Base-by-base conservation (phyloP, 1,140 invertebrate species). In the Marisa cornuarietis region DNA sequence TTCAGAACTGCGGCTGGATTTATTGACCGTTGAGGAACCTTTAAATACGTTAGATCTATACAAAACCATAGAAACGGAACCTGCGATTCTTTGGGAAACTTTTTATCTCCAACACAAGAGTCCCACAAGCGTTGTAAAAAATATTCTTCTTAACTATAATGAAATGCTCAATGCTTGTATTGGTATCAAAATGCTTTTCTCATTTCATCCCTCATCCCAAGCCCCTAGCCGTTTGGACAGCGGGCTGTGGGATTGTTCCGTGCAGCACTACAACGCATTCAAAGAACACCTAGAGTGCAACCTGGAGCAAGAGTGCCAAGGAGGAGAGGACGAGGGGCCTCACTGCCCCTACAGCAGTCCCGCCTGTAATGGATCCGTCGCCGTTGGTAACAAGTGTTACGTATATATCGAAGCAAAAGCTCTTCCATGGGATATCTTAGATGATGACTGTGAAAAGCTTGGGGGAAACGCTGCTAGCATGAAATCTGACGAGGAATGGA, bases 141-240 rank as follows among this genome's bases (percentile, higher is more conserved):
- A 73, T 22, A 54, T 26, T 31, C 66, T 61, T 74, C n/a, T n/a
- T 24, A 31, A 52, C 72, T 13, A 61, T 61, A 1, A n/a, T 74
- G n/a, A 61, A 61, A n/a, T 13, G 31, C 72, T 61, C 54, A 18
- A 13, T 26, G 14, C 13, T 74, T 0, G 16, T 9, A 61, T 11
- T 74, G 74, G 74, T 22, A 65, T 76, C 74, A 76, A 66, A n/a
- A 76, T 76, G 74, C 8, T 65, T 8, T 76, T 76, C 62, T 49
- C 74, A 1, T 9, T 76, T 0, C 74, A 76, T 49, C 14, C 24
- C 8, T 61, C 18, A 61, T 16, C 26, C 8, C 61, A 65, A 42
- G 24, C 62, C n/a, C 74, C 74, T 1, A 61, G 31, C 2, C 63
- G n/a, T 51, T 5, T 76, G 61, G 18, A 58, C 14, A 11, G n/a